Evolutionary conservation across 1,140 invertebrate species (phyloP).

Genomic region (Solenopsis fugax): DNA sequence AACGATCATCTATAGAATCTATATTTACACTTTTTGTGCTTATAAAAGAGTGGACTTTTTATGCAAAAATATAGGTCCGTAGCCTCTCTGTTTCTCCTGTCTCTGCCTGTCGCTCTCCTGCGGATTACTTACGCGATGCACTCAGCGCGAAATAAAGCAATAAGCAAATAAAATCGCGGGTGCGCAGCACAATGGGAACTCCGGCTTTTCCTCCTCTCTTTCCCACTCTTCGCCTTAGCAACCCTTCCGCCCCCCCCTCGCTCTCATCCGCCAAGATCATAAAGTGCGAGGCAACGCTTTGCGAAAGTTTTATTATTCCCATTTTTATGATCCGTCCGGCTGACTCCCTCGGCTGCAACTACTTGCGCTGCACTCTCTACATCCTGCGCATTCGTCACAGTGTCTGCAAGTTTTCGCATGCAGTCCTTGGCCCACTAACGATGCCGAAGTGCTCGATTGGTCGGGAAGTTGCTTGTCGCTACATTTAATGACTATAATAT

Average conservation of each 20-base stretch:
- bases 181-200: slow-evolving; percentile 74
- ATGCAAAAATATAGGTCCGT: slow-evolving; percentile 53
- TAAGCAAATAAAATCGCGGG: slow-evolving; percentile 82
- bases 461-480: slow-evolving; percentile 6
- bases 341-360: slow-evolving; percentile 16
- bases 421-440: slow-evolving; percentile 58
- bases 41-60: slow-evolving; percentile 59
- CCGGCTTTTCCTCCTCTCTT: slow-evolving; percentile 13
- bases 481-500: slow-evolving; percentile 10
- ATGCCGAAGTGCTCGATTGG: slow-evolving; percentile 28
- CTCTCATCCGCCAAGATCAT: slow-evolving; percentile 75
- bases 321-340: slow-evolving; percentile 66
- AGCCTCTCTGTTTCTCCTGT: background rate
- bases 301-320: slow-evolving; percentile 80
- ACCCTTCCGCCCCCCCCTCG: slow-evolving; percentile 40
- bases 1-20: slow-evolving; percentile 43
- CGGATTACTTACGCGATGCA: slow-evolving; percentile 55
- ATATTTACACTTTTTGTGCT: slow-evolving; percentile 51
- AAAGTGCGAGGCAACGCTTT: slow-evolving; percentile 81
- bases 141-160: slow-evolving; percentile 81
- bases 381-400: slow-evolving; percentile 48
- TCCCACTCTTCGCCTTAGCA: slow-evolving; percentile 26
- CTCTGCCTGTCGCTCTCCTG: background rate
- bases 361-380: background rate
- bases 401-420: slow-evolving; percentile 31